phyloP scores from a whole-genome alignment of 2,797 vertebrate genomes.

The Syngnathus acus region DNA sequence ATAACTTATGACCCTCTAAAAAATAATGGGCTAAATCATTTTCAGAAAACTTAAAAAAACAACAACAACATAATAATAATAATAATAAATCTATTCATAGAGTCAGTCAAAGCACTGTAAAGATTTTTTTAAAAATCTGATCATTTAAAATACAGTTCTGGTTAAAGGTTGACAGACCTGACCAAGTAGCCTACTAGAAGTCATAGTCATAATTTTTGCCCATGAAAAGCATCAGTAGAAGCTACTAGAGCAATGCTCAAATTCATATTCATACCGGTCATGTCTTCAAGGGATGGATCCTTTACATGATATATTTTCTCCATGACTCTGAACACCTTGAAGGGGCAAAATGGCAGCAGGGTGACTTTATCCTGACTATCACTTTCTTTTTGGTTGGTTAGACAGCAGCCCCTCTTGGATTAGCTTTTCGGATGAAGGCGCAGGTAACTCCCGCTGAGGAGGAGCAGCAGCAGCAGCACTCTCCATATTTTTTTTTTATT shows the following conservation, averaged over 20 bases:
- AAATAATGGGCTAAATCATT: too few relatives aligned
- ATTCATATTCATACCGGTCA: background rate
- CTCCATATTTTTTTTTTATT: slow-evolving; percentile 42
- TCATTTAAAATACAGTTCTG: too few relatives aligned
- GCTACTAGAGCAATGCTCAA: background rate
- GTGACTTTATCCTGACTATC: slow-evolving; percentile 79
- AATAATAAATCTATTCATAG: too few relatives aligned
- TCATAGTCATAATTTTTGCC: too few relatives aligned
- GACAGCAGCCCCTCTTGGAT: slow-evolving; percentile 72
- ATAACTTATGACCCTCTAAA: too few relatives aligned
- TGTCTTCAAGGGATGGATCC: background rate
- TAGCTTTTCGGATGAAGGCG: slow-evolving; percentile 78
- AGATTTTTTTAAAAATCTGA: too few relatives aligned
- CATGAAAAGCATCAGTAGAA: too few relatives aligned
- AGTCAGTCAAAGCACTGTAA: too few relatives aligned
- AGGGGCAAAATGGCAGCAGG: slow-evolving; percentile 65
- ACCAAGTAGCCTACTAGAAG: too few relatives aligned
- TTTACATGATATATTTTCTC: background rate
- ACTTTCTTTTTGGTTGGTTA: slow-evolving; percentile 79
- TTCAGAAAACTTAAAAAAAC: too few relatives aligned
- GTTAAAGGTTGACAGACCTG: too few relatives aligned
- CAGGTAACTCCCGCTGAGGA: slow-evolving; percentile 75
- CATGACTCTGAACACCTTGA: slow-evolving; percentile 28
- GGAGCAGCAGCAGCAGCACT: slow-evolving; percentile 24
- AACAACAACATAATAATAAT: too few relatives aligned